Evolutionary conservation across 2,888 invertebrate genomes (phyloP).

Genomic region (Sarcophaga rosellei): DNA sequence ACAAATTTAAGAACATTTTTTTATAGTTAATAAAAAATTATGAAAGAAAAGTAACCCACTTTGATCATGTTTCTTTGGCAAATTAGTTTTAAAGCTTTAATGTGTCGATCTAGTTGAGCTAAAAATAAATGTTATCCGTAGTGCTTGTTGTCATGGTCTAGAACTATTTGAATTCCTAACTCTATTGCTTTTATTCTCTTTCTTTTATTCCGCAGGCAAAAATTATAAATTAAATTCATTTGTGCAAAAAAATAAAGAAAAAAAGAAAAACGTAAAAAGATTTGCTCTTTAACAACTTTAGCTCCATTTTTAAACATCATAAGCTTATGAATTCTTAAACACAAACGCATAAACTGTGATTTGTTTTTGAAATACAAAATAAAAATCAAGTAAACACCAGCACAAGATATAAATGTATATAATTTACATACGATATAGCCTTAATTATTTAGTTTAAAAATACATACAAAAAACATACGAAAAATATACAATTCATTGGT

Average conservation of each 20-base stretch:
- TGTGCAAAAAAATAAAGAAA: neutral
- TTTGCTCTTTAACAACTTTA: neutral
- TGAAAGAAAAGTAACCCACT: neutral
- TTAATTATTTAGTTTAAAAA: slow-evolving; percentile 13
- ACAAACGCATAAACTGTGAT: slow-evolving; percentile 63
- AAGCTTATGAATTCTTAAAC: slow-evolving; percentile 43
- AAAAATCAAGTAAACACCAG: slow-evolving; percentile 22
- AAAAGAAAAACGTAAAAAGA: no score
- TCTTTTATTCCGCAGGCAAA: slow-evolving; percentile 77
- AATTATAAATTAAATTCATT: slow-evolving; percentile 74
- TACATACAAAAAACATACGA: neutral
- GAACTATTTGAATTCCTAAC: slow-evolving; percentile 2
- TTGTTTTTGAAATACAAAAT: slow-evolving; percentile 40
- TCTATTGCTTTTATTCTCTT: slow-evolving; percentile 45
- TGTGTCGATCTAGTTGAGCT: no score
- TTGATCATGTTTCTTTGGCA: slow-evolving; percentile 5
- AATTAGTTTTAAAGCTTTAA: no score
- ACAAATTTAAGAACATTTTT: slow-evolving; percentile 10
- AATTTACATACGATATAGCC: slow-evolving; percentile 17
- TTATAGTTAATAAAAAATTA: slow-evolving; percentile 57
- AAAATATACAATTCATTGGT: slow-evolving; percentile 7
- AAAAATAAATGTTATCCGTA: slow-evolving; percentile 29
- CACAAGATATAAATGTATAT: slow-evolving; percentile 47
- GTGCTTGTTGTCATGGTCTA: slow-evolving; percentile 14
- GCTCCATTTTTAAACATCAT: slow-evolving; percentile 32